Evolutionary conservation across 1,140 invertebrate genomes (phyloP).

Genomic region (Drosophila bifasciata): DNA sequence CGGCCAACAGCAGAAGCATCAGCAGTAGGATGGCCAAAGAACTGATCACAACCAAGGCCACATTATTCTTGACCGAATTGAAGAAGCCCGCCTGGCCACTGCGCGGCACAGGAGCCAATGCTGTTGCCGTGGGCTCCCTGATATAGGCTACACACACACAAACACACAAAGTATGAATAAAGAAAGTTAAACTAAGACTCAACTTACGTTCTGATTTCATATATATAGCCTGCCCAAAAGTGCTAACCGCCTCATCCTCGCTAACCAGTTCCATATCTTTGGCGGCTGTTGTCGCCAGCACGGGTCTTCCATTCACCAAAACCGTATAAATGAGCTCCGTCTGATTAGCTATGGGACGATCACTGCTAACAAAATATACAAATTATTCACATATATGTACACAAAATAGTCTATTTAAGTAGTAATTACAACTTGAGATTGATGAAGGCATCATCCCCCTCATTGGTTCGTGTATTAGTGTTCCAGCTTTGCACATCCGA

Average conservation of each 20-base stretch:
- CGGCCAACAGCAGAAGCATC: conserved; percentile 86
- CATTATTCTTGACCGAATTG: conserved; percentile 85
- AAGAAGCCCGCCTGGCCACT: conserved; percentile 88
- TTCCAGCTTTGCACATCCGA: conserved; percentile 73
- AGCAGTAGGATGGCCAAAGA: conserved; percentile 86
- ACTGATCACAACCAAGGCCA: conserved; percentile 81
- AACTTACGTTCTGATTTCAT: conserved; percentile 93
- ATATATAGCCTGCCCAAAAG: conserved; percentile 90
- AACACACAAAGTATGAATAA: too few species aligned
- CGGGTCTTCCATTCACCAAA: conserved; percentile 89
- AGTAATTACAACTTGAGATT: conserved; percentile 77
- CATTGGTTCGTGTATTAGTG: conserved; percentile 26
- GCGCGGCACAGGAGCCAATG: conserved; percentile 86
- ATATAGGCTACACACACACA: conserved; percentile 86
- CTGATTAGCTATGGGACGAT: conserved; percentile 76
- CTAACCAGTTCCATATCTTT: conserved; percentile 91
- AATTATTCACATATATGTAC: background rate
- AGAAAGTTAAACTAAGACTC: too few species aligned
- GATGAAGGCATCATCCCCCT: conserved; percentile 49
- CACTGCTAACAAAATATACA: conserved; percentile 48
- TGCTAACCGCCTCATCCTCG: conserved; percentile 89
- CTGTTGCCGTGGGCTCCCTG: conserved; percentile 86
- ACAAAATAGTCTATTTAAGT: conserved; percentile 6
- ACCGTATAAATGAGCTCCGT: conserved; percentile 90
- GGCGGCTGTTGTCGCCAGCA: conserved; percentile 90